These are phyloP conservation scores for Oryzaephilus surinamensis DNA, from an alignment of 1,140 invertebrate species.

Conservation along the genomic window DNA sequence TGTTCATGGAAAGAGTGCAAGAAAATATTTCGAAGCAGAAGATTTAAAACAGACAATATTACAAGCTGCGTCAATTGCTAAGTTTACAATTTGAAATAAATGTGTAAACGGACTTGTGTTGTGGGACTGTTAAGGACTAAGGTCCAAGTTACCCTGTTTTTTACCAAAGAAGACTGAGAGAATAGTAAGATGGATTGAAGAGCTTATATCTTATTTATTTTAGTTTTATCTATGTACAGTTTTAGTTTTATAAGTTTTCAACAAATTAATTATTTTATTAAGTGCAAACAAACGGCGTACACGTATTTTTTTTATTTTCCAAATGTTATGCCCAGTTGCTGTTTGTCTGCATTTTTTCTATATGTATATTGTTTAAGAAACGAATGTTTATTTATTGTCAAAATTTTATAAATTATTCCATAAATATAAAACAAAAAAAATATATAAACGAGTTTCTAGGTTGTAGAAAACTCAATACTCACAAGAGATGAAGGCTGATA, in stretches of 20 bases:
- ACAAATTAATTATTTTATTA: too few relatives aligned
- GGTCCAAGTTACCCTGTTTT: slow-evolving; percentile 27
- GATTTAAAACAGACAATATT: slow-evolving; percentile 21
- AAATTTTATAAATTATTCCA: slow-evolving; percentile 27
- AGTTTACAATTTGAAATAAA: slow-evolving; percentile 2
- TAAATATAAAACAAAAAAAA: slow-evolving; percentile 1
- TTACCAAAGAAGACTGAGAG: slow-evolving; percentile 36
- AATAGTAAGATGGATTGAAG: slow-evolving; percentile 24
- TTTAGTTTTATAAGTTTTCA: too few relatives aligned
- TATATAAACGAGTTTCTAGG: slow-evolving; percentile 20
- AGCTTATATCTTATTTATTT: too few relatives aligned
- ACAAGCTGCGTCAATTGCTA: slow-evolving; percentile 14
- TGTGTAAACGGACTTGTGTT: slow-evolving; percentile 10
- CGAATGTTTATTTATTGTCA: slow-evolving; percentile 2
- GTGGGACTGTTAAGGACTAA: slow-evolving; percentile 17
- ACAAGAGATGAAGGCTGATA: slow-evolving; percentile 33
- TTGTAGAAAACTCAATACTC: slow-evolving; percentile 27
- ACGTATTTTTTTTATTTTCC: not conserved
- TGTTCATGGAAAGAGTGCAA: slow-evolving; percentile 29
- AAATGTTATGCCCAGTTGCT: too few relatives aligned
- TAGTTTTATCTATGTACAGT: too few relatives aligned
- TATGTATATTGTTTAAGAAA: not conserved
- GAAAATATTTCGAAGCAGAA: too few relatives aligned
- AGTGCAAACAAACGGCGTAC: slow-evolving; percentile 14
- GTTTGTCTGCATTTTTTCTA: slow-evolving; percentile 2